Evolutionary conservation across 2,113 vertebrate species (phyloP).

Genomic region (Ranitomeya imitator): DNA sequence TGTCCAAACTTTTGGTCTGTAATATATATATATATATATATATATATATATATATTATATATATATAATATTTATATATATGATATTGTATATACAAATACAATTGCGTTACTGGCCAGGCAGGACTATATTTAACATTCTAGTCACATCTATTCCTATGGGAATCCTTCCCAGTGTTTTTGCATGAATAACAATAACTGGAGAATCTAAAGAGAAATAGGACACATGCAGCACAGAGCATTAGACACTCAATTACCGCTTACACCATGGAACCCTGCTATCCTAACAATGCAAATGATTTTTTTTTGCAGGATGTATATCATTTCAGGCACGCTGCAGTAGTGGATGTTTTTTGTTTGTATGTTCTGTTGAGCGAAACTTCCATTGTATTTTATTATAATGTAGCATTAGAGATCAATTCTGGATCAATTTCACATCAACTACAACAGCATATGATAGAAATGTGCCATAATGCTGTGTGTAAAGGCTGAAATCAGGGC

Average conservation of each 20-base stretch:
- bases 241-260: conserved; percentile 49
- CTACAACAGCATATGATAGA: background rate
- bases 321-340: conserved; percentile 12
- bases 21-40: too few relatives aligned
- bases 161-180: conserved; percentile 34
- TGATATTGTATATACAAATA: conserved; percentile 23
- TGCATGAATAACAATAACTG: conserved; percentile 51
- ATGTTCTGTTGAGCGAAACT: conserved; percentile 1
- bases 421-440: background rate
- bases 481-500: background rate
- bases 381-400: background rate
- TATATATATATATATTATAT: too few relatives aligned
- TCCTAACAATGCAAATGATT: conserved; percentile 30
- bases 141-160: conserved; percentile 38
- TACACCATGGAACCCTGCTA: conserved; percentile 34
- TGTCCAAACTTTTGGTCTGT: too few relatives aligned
- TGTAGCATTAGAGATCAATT: background rate
- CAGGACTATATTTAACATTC: conserved; percentile 30
- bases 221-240: conserved; percentile 32
- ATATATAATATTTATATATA: too few relatives aligned
- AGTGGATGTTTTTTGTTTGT: background rate
- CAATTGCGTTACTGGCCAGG: conserved; percentile 23
- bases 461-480: too few relatives aligned
- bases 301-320: conserved; percentile 17
- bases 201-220: conserved; percentile 35